Evolutionary conservation across 2,113 vertebrate species (phyloP), one percentile per base, ranked within the genome.

Genomic region (Bos indicus): DNA sequence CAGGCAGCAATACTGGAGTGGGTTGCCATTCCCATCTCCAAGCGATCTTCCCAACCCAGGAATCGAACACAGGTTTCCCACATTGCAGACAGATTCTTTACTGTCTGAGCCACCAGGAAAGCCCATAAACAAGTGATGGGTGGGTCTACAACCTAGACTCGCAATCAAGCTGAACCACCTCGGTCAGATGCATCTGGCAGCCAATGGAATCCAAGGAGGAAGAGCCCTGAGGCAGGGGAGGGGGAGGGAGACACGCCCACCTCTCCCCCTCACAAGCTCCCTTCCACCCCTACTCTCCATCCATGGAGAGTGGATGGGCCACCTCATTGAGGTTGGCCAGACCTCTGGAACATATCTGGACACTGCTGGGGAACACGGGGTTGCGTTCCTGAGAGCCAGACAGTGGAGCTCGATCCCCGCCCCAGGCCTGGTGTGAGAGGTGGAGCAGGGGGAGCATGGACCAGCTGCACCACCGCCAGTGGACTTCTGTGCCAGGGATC

Each of bases 271-370:
- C 19, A 36, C n/a, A 40, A 23, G 2, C 2, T 1, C n/a, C n/a
- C 5, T n/a, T 36, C 67, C 1, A 0, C 19, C n/a, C n/a, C 19
- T 0, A 74, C 67, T 74, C n/a, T 74, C 19, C 10, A 12, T 82
- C 23, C 4, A 2, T 0, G 5, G 30, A 90, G 54, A 64, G 33
- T 15, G 0, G 56, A 9, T 74, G 25, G 40, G 74, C 30, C 30
- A 81, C n/a, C 84, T 93, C 15, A 33, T 11, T 1, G 33, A 80
- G 51, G 12, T 43, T 25, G 46, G 64, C 8, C 60, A 88, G 82
- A 77, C 52, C 13, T 82, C 60, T 62, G 62, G 88, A 85, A 85
- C n/a, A 19, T n/a, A 54, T 26, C 28, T 77, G 82, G 59, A 64
- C 33, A 92, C 23, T 46, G 12, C 78, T 83, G 80, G 80, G 23